A percentile compares a stretch with the other conserved stretches of the same genome.
phyloP scores from a whole-genome alignment of 2,888 invertebrate species.

The Drosophila leonis region DNA sequence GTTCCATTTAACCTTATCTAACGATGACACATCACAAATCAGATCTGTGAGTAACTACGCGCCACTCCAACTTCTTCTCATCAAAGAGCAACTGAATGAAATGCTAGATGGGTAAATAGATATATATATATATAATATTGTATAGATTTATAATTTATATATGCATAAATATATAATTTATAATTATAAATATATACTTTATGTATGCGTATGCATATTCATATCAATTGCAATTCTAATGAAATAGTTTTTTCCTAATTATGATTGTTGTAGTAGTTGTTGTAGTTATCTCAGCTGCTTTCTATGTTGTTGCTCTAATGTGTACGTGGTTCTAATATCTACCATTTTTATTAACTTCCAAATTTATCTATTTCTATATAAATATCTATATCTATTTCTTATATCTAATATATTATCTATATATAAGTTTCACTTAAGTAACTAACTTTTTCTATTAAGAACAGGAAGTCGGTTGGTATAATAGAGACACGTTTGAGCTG shows the following conservation, averaged over 20 bases:
- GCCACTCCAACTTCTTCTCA: background rate
- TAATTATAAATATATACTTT: no score
- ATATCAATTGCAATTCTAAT: background rate
- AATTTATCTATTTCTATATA: background rate
- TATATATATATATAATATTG: background rate
- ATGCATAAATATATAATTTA: background rate
- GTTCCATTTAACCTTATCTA: conserved; percentile 34
- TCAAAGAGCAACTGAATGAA: conserved; percentile 7
- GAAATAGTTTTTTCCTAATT: background rate
- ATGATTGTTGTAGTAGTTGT: background rate
- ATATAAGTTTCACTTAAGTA: background rate
- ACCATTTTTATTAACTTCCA: background rate
- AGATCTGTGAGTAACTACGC: background rate
- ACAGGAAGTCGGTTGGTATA: background rate
- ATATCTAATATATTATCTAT: background rate
- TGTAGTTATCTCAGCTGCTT: background rate
- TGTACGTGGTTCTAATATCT: background rate
- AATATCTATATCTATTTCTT: background rate
- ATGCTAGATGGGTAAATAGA: background rate
- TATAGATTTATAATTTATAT: no score
- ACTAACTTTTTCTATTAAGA: background rate
- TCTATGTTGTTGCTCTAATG: background rate
- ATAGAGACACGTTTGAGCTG: background rate
- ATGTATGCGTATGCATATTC: no score
- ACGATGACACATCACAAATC: conserved; percentile 51